Percentiles rank a stretch among this genome's conserved stretches.
These are phyloP conservation scores for Charina bottae DNA, from an alignment of 2,113 vertebrate species.

Conservation along the genomic window DNA sequence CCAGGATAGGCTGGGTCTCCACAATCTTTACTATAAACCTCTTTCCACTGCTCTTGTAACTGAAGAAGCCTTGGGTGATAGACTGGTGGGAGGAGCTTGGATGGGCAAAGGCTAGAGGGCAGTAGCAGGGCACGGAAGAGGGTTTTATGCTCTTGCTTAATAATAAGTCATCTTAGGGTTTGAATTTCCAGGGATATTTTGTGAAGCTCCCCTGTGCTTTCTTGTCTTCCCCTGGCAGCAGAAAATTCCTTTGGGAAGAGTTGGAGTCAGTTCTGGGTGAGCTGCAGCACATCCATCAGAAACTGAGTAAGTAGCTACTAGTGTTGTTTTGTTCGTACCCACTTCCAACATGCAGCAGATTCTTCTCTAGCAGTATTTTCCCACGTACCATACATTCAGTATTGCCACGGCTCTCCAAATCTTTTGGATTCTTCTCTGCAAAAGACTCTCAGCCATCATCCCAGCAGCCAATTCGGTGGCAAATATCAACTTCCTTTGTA, in stretches of 20 bases:
- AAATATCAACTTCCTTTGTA: slow-evolving; percentile 51
- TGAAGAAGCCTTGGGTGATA: neutral
- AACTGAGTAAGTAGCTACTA: slow-evolving; percentile 60
- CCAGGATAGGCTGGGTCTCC: neutral
- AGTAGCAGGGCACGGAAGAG: neutral
- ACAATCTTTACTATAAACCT: neutral
- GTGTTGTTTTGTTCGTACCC: neutral
- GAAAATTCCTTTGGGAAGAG: slow-evolving; percentile 69
- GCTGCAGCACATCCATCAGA: slow-evolving; percentile 66
- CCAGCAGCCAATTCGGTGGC: slow-evolving; percentile 11
- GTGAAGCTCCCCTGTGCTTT: neutral
- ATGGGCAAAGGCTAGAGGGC: neutral
- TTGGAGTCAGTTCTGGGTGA: slow-evolving; percentile 66
- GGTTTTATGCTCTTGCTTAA: neutral
- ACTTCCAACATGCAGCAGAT: neutral
- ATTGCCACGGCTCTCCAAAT: slow-evolving; percentile 47
- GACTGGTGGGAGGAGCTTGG: neutral
- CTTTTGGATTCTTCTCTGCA: slow-evolving; percentile 43
- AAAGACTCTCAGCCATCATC: slow-evolving; percentile 7
- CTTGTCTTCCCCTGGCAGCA: neutral
- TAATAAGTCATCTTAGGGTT: too few species aligned
- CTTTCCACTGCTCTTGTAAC: neutral
- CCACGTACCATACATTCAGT: too few species aligned
- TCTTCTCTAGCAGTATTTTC: neutral
- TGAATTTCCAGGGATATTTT: neutral